Base-by-base conservation (phyloP, 2,797 vertebrate species). In the Tangara arthus region DNA sequence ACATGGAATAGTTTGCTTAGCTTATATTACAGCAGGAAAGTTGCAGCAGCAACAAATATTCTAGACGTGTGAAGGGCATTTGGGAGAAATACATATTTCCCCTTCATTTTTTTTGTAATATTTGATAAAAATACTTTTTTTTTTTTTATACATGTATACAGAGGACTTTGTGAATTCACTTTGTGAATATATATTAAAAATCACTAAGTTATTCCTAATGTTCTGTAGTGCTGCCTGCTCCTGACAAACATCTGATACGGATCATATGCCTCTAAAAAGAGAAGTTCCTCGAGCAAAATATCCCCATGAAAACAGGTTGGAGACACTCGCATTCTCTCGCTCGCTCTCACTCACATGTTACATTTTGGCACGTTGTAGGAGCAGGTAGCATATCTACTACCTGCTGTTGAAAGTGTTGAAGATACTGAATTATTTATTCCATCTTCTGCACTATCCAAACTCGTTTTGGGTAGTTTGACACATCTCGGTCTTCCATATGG, bases 371-470 rank as follows among this genome's bases (percentile, higher is more conserved):
- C 97, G 76, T 98, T 97, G 97, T 96, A 95, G 97, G 94, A 98
- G 97, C 98, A 98, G 98, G 98, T 98, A 98, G 97, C 97, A 97
- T 98, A 98, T 97, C 98, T 94, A 97, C 96, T 98, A 98, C 98
- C 98, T 98, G 98, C 97, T 98, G 97, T 97, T 98, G 97, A 97
- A 98, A 97, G 98, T 98, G 98, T 98, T 96, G 98, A 98, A 90
- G 97, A 97, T 98, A 97, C 97, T 98, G 98, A 98, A 98, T 98
- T 98, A 98, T 98, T 98, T 98, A 98, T 98, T 98, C 97, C 97
- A 95, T 98, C 98, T 97, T 97, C 97, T 97, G 91, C 96, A 97
- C 96, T 97, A 97, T 98, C 98, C 97, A 97, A 98, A 97, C 97
- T 97, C 97, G 49, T 98, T 98, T 98, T 97, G 98, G 98, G 97